phyloP scores from a whole-genome alignment of 1,140 invertebrate species.

The Trichonephila clavipes region DNA sequence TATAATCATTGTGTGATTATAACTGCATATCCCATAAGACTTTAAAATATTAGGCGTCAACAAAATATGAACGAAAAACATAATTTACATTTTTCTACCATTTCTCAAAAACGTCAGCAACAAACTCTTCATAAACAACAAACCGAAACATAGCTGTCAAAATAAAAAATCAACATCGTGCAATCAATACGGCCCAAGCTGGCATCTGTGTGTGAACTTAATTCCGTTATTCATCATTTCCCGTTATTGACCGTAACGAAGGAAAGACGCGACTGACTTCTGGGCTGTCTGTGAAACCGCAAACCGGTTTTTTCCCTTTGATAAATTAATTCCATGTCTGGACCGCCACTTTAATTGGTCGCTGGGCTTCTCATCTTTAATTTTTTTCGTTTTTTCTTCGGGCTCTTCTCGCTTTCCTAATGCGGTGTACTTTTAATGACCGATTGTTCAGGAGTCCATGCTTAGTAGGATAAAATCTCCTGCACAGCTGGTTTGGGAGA shows the following conservation, averaged over 20 bases:
- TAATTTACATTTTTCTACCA: too few relatives aligned
- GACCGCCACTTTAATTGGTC: conserved; percentile 9
- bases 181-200: not conserved
- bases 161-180: not conserved
- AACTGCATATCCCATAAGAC: too few relatives aligned
- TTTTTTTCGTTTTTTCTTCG: not conserved
- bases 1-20: too few relatives aligned
- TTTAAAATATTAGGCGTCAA: too few relatives aligned
- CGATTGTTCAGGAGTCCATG: too few relatives aligned
- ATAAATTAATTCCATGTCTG: conserved; percentile 31
- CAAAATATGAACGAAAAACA: too few relatives aligned
- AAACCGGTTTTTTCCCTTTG: conserved; percentile 30
- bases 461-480: too few relatives aligned
- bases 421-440: not conserved
- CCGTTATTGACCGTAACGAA: conserved; percentile 39
- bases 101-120: too few relatives aligned
- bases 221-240: conserved; percentile 37
- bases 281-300: conserved; percentile 13
- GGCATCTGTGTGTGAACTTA: not conserved
- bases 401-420: not conserved
- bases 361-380: not conserved
- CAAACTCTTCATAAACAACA: too few relatives aligned
- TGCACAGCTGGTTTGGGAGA: too few relatives aligned
- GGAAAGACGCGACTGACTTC: conserved; percentile 1
- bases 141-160: too few relatives aligned